Base-by-base conservation (phyloP, 2,888 invertebrate species). In the Drosophila imparisetae region DNA sequence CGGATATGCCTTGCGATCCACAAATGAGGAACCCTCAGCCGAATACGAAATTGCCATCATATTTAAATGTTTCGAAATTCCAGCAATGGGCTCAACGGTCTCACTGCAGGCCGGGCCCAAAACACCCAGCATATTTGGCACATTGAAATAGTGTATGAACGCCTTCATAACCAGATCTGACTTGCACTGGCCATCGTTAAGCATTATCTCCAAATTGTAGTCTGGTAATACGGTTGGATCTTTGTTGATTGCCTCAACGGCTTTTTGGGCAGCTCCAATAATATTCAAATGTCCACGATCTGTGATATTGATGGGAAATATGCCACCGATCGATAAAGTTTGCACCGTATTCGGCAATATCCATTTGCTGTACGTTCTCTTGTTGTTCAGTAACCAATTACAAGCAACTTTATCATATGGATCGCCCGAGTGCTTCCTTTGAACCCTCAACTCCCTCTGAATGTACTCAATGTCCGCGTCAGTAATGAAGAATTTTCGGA, bases 81-180 rank as follows among this genome's bases (percentile, higher is more conserved):
- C 96, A 0, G 96, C 96, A 40, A 97, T 93, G 0, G 96, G 96
- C 88, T 96, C 96, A 0, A 97, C 95, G 0, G 96, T 96, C 90
- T 97, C 96, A 0, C 96, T 96, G 86, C 97, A 97, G 0, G 96
- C 96, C 0, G 97, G 97, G 10, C 97, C 97, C 54, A 97, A 90
- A 1, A 97, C 95, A 0, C 96, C 97, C 68, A 96, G 94, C 70
- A 96, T 92, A 57, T 94, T 94, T 0, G 72, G 78, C 11, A 94
- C 93, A 63, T 96, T 83, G 29, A 85, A 94, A 88, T 95, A 96
- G 74, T 96, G 95, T 64, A 97, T 96, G 91, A 96, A 96, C 0
- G 95, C 94, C 76, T 95, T 96, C 95, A 97, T 95, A 0, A 96
- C 96, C 77, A 94, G 94, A 87, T 96, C 96, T 0, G 96, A 79